Conservation (phyloP, 1,140 invertebrate genomes). For the Pollicipes pollicipes region DNA sequence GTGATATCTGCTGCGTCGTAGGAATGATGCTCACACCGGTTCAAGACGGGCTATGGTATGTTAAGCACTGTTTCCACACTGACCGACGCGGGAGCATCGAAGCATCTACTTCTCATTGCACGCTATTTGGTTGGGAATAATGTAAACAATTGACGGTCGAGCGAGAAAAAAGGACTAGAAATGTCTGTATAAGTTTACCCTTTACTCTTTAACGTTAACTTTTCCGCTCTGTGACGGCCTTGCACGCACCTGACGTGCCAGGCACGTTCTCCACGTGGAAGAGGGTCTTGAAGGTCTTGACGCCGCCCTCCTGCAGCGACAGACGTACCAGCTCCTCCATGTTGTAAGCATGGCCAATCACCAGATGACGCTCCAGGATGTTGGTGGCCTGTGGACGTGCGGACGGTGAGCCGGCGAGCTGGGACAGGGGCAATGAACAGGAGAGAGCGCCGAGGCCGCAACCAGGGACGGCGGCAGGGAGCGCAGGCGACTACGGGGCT, state of each 20-base stretch:
- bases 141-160: neutral
- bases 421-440: too few species aligned
- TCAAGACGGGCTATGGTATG: neutral
- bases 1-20: too few species aligned
- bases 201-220: neutral
- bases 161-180: neutral
- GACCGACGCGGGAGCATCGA: too few species aligned
- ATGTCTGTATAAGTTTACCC: constrained; percentile 1
- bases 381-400: neutral
- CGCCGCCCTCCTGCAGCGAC: constrained; percentile 31
- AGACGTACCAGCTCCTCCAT: constrained; percentile 54
- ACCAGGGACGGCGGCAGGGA: too few species aligned
- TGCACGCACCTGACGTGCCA: neutral
- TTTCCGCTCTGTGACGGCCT: neutral
- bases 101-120: too few species aligned
- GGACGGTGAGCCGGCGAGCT: too few species aligned
- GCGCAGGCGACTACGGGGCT: too few species aligned
- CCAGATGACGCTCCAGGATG: constrained; percentile 60
- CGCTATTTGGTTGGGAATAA: too few species aligned
- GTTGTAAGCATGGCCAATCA: constrained; percentile 50
- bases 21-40: too few species aligned
- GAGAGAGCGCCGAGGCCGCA: too few species aligned
- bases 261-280: constrained; percentile 2
- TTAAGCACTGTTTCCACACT: too few species aligned
- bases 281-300: constrained; percentile 45